phyloP scores from a whole-genome alignment of 92 coral and sea anemone species.

The Actinostola sp. region DNA sequence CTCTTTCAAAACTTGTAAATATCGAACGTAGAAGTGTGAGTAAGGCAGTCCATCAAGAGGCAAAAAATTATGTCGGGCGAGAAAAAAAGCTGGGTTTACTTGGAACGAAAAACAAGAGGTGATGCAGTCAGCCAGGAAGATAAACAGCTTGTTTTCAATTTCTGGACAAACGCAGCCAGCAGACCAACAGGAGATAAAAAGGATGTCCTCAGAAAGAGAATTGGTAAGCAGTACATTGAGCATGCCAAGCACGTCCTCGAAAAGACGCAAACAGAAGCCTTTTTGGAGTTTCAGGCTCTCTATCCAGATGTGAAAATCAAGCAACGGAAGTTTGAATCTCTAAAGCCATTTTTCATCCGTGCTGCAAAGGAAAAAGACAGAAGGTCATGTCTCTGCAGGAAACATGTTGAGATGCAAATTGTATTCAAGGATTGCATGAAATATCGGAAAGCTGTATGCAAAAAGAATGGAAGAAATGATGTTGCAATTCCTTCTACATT shows the following conservation, averaged over 20 bases:
- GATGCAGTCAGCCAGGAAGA: conserved; percentile 38
- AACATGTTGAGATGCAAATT: conserved; percentile 57
- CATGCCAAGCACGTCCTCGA: conserved; percentile 63
- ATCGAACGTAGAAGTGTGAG: conserved; percentile 38
- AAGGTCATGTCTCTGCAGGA: conserved; percentile 53
- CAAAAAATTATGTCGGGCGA: conserved; percentile 46
- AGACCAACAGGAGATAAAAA: conserved; percentile 60
- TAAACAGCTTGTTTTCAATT: conserved; percentile 25
- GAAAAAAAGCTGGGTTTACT: conserved; percentile 53
- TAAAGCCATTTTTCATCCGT: conserved; percentile 59
- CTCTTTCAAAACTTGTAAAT: conserved; percentile 44
- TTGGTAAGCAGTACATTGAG: conserved; percentile 37
- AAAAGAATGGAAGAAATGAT: conserved; percentile 15
- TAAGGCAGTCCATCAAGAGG: conserved; percentile 27
- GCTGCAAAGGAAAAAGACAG: conserved; percentile 55
- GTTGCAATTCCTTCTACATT: conserved; percentile 32
- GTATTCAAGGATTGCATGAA: conserved; percentile 55
- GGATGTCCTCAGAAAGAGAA: conserved; percentile 38
- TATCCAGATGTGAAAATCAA: conserved; percentile 36
- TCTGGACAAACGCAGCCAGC: conserved; percentile 57
- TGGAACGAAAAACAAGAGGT: conserved; percentile 30
- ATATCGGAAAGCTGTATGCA: conserved; percentile 33
- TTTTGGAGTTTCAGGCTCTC: conserved; percentile 28
- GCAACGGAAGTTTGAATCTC: conserved; percentile 58
- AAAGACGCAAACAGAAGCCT: conserved; percentile 64